These are phyloP conservation scores for Dromococcyx pavoninus DNA, from an alignment of 2,797 vertebrate species.

Conservation along the genomic window DNA sequence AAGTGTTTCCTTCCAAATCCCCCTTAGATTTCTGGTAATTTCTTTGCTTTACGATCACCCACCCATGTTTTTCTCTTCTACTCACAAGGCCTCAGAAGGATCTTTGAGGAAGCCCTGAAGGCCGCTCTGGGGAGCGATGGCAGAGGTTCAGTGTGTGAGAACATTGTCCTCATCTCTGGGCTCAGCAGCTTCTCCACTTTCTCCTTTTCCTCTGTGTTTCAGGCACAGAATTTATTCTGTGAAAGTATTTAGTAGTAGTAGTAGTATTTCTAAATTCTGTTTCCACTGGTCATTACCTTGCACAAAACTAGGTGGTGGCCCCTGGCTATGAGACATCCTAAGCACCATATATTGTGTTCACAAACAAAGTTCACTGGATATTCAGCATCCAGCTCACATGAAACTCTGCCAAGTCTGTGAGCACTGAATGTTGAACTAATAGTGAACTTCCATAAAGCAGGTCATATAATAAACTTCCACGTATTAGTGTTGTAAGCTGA, in stretches of 20 bases:
- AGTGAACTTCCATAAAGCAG: conserved; percentile 18
- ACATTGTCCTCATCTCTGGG: not conserved
- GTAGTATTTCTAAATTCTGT: not conserved
- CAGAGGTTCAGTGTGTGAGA: not conserved
- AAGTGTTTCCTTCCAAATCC: not conserved
- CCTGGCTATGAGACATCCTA: not conserved
- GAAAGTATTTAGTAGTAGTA: too few relatives aligned
- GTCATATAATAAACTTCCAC: conserved; percentile 22
- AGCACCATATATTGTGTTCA: not conserved
- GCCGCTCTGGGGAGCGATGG: not conserved
- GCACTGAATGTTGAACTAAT: conserved; percentile 25
- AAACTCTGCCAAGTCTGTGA: conserved; percentile 22
- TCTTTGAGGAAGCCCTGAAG: not conserved
- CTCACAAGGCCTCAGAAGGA: not conserved
- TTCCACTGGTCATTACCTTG: not conserved
- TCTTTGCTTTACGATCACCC: not conserved
- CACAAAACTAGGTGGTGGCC: not conserved
- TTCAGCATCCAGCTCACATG: conserved; percentile 1
- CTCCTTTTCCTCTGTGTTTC: not conserved
- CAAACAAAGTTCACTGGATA: not conserved
- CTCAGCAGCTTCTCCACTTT: not conserved
- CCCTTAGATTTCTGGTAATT: not conserved
- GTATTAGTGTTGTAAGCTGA: not conserved
- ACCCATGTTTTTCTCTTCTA: not conserved
- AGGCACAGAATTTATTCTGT: not conserved